Percentiles rank a stretch among this genome's conserved stretches.
These are phyloP conservation scores for Agapornis roseicollis DNA, from an alignment of 2,113 vertebrate genomes.

Conservation along the genomic window DNA sequence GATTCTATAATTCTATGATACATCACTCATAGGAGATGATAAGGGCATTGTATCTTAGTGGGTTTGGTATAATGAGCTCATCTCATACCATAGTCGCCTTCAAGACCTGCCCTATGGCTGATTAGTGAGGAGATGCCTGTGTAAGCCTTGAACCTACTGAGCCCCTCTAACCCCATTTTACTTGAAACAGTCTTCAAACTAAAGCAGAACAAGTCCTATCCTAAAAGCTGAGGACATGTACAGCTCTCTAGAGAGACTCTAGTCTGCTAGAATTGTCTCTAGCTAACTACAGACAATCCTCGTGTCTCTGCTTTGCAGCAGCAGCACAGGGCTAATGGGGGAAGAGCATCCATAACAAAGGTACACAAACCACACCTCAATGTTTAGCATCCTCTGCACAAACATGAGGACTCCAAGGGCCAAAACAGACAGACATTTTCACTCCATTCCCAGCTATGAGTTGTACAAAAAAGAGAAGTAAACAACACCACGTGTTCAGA, in stretches of 20 bases:
- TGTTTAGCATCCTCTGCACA: background rate
- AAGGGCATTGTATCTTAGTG: background rate
- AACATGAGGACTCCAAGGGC: background rate
- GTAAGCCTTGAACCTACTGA: background rate
- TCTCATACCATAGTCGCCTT: background rate
- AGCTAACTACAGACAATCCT: background rate
- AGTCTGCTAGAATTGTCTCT: background rate
- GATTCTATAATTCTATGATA: too few relatives aligned
- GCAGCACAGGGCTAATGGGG: rapidly evolving
- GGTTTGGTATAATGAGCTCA: background rate
- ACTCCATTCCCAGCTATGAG: background rate
- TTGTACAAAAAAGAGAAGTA: background rate
- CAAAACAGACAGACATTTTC: background rate
- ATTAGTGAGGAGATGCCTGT: background rate
- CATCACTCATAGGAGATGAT: background rate
- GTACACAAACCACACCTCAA: background rate
- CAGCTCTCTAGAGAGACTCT: background rate
- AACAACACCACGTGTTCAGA: background rate
- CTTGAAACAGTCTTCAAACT: background rate
- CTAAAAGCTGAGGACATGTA: background rate
- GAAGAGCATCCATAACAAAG: background rate
- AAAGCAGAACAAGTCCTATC: background rate
- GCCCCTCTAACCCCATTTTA: rapidly evolving
- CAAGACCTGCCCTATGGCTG: background rate
- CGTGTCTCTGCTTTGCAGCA: background rate